Base-by-base conservation (phyloP, 2,797 vertebrate genomes). In the Alfaro cultratus region DNA sequence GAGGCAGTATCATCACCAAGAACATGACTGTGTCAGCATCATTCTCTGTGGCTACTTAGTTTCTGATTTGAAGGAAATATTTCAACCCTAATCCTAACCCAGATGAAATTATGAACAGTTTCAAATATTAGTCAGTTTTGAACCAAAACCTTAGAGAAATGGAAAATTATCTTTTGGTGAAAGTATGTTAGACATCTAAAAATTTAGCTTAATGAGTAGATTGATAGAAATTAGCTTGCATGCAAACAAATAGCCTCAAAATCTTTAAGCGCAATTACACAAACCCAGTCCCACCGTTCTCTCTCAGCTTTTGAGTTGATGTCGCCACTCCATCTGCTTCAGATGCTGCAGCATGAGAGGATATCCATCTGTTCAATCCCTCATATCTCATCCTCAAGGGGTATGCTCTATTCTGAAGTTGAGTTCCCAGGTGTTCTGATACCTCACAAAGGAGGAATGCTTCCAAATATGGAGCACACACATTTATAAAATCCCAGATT, bases 331-430 rank as follows among this genome's bases (percentile, higher is more conserved):
- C 91, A 89, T 92, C 92, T 93, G 88, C 85, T 81, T 67, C 43
- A 4, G 80, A 88, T 84, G 78, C 80, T 80, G 80, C 73, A 53
- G 74, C 80, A 87, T 73, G 84, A 80, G 73, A 87, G 51, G 62
- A 83, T 76, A 75, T 90, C 87, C 85, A 90, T 94, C 89, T 89
- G 88, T 80, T 92, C 85, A 85, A 78, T 85, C 75, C 75, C 79
- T 82, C 70, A 55, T 81, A 80, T 57, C 71, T 81, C 85, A 76
- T 90, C 80, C 74, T 88, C 76, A 74, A 84, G 79, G 80, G 82
- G 71, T 78, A 79, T 79, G 53, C 0, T 85, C 79, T 81, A 55
- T 74, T 86, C 78, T 87, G 82, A n/a, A 62, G 5, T 73, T 55
- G 67, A 88, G 86, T 79, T 73, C 75, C 70, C 90, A 89, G 91